Percentiles rank a stretch among this genome's conserved stretches.
phyloP scores from a whole-genome alignment of 2,113 vertebrate species.

The Oplegnathus fasciatus region DNA sequence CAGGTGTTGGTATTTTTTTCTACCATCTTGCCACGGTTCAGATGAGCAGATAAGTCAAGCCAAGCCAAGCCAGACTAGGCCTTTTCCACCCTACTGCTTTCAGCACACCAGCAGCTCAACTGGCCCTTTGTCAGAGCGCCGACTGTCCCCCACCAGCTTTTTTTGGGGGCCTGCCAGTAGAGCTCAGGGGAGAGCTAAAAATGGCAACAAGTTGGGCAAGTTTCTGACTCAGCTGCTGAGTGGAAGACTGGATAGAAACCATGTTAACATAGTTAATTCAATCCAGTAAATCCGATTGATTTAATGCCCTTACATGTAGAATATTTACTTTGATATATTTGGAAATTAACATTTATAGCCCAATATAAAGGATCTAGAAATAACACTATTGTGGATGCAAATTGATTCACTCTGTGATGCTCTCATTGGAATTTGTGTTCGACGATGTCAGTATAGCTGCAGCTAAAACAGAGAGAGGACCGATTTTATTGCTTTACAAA shows the following conservation, averaged over 20 bases:
- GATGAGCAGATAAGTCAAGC: conserved; percentile 49
- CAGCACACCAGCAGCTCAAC: conserved; percentile 26
- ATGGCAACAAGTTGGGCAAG: conserved; percentile 18
- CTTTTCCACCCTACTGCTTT: conserved; percentile 37
- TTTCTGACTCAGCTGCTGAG: conserved; percentile 19
- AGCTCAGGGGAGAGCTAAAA: conserved; percentile 31
- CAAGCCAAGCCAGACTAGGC: conserved; percentile 21
- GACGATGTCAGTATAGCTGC: neutral
- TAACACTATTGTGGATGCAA: conserved; percentile 1
- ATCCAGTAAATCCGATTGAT: neutral
- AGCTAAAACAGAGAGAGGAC: neutral
- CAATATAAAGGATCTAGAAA: neutral
- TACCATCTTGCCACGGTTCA: conserved; percentile 37
- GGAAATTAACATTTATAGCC: neutral
- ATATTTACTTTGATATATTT: neutral
- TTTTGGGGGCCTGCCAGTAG: conserved; percentile 15
- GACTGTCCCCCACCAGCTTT: conserved; percentile 1
- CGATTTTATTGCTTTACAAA: neutral
- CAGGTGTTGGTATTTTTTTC: conserved; percentile 59
- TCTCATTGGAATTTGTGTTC: neutral
- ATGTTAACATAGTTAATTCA: neutral
- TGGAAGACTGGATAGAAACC: neutral
- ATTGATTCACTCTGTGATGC: neutral
- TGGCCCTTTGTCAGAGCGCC: conserved; percentile 8
- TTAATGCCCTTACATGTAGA: neutral